Base-by-base conservation (phyloP, 2,113 vertebrate species). In the Sebastes fasciatus region DNA sequence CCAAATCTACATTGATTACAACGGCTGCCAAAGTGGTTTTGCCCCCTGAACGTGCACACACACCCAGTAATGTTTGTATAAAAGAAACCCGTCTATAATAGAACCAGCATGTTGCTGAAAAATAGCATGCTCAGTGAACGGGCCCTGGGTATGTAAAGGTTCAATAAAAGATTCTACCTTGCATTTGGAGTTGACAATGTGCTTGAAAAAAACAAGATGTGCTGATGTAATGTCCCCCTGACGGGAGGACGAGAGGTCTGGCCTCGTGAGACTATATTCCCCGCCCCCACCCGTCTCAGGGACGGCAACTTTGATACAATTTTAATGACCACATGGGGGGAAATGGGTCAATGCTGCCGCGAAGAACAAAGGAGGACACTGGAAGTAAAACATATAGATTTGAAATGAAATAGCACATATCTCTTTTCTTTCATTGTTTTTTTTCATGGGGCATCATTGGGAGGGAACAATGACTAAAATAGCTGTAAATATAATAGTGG, bases 281-380 rank as follows among this genome's bases (percentile, higher is more conserved):
- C 88, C 10, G 17, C 86, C 91, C 86, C 82, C 83, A 66, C 76
- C 76, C 58, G 83, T 83, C 88, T 89, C 64, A 78, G 77, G 67
- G 84, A 34, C 2, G 21, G 58, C 82, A 83, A 83, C 69, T 86
- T 88, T 90, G 82, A 94, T 94, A 80, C 89, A 94, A 92, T 87
- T 92, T 94, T 94, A 92, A 94, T 93, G 93, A 92, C 88, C 92
- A 87, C 90, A 91, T 88, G 85, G 86, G 89, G 88, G 83, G 68
- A 92, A 93, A 6, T 91, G 89, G 91, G 90, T 94, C 92, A 94
- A 54, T 68, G 86, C 88, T 46, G 58, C 82, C 54, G 70, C 74
- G 0, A 34, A 16, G 82, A 80, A 94, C 89, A 94, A 91, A 92
- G 90, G 86, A 10, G 42, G 46, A 17, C 43, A 49, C 69, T 52